Base-by-base conservation (phyloP, 2,113 vertebrate genomes). In the Piaya cayana region DNA sequence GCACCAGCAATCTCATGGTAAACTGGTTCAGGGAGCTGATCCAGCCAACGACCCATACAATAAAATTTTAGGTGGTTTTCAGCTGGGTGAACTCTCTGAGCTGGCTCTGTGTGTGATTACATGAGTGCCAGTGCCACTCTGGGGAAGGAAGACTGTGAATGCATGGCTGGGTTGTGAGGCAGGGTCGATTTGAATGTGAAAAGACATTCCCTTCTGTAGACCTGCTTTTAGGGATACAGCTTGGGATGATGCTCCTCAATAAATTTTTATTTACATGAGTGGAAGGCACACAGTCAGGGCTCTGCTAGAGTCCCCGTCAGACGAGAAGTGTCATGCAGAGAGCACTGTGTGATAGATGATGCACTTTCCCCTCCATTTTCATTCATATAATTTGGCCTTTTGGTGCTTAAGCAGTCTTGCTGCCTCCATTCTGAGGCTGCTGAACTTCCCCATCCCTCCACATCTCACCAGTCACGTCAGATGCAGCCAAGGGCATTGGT, bases 1-100 rank as follows among this genome's bases (percentile, higher is more conserved):
- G 47, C 34, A 63, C 18, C 52, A 59, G 70, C 0, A 0, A 21
- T 95, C 88, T 83, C 37, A 50, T 47, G n/a, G 82, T 74, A 74
- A 92, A 92, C 94, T 88, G 88, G 80, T 93, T 97, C 50, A 86
- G 88, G 92, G 95, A 94, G 94, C n/a, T 63, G 47, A 92, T 95
- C 68, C 72, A 93, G 76, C 80, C 88, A 81, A 53, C 95, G n/a
- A 23, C 12, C 88, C 19, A 0, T 88, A 80, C 83, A 63, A 36
- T 86, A 86, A 90, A 83, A 58, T 59, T 92, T 81, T 58, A 78
- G 60, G 69, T 86, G 90, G 52, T 86, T 93, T 88, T 95, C 71
- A 71, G 23, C 82, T 88, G 86, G 88, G 53, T 86, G 82, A 92
- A 83, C 92, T 95, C 82, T 71, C 79, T 81, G 79, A 88, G 56